Evolutionary conservation across 2,113 vertebrate species (phyloP).

Genomic region (Panurus biarmicus): DNA sequence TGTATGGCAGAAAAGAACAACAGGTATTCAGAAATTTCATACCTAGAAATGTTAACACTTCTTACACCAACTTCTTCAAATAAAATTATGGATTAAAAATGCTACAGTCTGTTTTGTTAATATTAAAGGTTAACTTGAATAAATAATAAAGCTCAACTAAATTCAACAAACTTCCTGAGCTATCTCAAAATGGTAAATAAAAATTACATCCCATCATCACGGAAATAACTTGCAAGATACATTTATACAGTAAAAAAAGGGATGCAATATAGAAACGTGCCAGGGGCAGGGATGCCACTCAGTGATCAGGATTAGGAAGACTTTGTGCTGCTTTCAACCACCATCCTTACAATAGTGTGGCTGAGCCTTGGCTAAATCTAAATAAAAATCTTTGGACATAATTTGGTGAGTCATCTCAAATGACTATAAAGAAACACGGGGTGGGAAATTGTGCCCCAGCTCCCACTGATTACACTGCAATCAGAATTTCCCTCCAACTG

Average conservation of each 20-base stretch:
- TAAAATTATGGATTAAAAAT: background rate
- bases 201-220: background rate
- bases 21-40: background rate
- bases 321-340: background rate
- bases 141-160: background rate
- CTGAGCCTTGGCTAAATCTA: background rate
- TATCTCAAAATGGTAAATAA: background rate
- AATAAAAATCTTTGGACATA: background rate
- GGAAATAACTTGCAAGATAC: background rate
- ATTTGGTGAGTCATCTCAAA: background rate
- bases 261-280: background rate
- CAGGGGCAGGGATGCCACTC: background rate
- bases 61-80: background rate
- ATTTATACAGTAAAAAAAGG: background rate
- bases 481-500: background rate
- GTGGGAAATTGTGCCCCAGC: background rate
- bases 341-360: background rate
- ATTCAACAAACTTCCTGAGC: background rate
- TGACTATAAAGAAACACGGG: background rate
- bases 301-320: background rate
- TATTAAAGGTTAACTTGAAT: no score
- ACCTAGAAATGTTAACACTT: background rate
- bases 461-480: background rate
- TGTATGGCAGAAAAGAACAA: background rate
- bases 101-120: background rate